Base-by-base conservation (phyloP, 2,888 invertebrate genomes). In the Laspeyria flexula region DNA sequence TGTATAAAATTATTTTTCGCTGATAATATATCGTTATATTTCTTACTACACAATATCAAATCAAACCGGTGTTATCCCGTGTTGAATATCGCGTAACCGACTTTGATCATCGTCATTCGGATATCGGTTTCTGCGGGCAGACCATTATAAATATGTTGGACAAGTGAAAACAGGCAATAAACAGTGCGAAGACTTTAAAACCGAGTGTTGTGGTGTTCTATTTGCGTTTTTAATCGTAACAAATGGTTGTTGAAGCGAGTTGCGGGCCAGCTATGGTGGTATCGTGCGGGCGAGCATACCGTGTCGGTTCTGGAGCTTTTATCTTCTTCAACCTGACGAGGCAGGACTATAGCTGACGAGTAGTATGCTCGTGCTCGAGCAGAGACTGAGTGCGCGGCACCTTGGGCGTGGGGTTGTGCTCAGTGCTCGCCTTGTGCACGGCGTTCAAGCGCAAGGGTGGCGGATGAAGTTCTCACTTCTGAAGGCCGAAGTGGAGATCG, bases 271-370 rank as follows among this genome's bases (percentile, higher is more conserved):
- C 89, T 90, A 91, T 91, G 91, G 85, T 91, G 83, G 81, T 85
- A 79, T 75, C 65, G 71, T 67, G 85, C 67, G 79, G 82, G 64
- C 78, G 77, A 58, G 80, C 78, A 56, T 85, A 81, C 75, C 85
- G 85, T 55, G 75, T 86, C 44, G 81, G 85, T 53, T 87, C 84
- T 60, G 91, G 90, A 60, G 90, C 91, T 59, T 91, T 92, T 67
- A 80, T 88, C 68, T 91, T 87, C 83, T 88, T 86, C 78, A 92
- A 92, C 73, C 71, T 92, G 73, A 92, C 91, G 51, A 83, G 92
- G 59, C 92, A 92, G 76, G 92, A 92, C 71, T 81, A 91, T 71
- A 92, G 92, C 92, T 92, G 92, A 92, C 92, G 83, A 88, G 86
- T 75, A 86, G 54, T 68, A 92, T 92, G 92, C 91, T 92, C 90